phyloP scores from a whole-genome alignment of 2,113 vertebrate species.

The Cephalopterus ornatus region DNA sequence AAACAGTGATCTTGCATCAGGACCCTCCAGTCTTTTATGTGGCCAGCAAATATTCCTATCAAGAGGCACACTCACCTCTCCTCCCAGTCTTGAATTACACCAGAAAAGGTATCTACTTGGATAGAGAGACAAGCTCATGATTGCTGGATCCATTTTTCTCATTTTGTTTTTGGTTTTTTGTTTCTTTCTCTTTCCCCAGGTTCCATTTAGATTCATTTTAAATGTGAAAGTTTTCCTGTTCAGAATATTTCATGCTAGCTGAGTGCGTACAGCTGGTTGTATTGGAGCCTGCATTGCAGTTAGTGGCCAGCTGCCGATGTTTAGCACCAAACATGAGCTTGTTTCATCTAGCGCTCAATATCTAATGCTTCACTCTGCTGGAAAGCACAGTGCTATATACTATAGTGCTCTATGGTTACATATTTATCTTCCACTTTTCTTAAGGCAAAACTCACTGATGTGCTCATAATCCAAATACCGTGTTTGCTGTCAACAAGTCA shows the following conservation, averaged over 20 bases:
- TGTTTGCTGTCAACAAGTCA: constrained; percentile 20
- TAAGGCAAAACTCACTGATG: background rate
- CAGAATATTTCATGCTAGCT: background rate
- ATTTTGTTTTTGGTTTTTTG: background rate
- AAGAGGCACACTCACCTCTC: background rate
- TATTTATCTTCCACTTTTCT: constrained; percentile 20
- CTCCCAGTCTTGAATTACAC: background rate
- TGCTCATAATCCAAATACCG: background rate
- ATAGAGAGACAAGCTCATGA: background rate
- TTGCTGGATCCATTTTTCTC: background rate
- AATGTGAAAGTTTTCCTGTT: background rate
- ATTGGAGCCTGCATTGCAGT: background rate
- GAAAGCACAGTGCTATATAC: background rate
- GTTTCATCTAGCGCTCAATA: background rate
- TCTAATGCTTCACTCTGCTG: background rate
- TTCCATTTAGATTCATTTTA: background rate
- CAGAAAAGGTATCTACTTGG: background rate
- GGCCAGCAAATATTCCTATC: background rate
- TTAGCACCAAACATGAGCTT: background rate
- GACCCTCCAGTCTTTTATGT: background rate
- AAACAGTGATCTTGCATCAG: background rate
- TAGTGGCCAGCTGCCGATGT: background rate
- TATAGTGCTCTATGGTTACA: background rate
- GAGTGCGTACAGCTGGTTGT: background rate
- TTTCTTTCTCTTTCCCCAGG: background rate